Percentiles rank a stretch among this genome's conserved stretches.
These are phyloP conservation scores for Microcebus ravelobensis DNA, from an alignment of 2,113 vertebrate species.

Conservation along the genomic window DNA sequence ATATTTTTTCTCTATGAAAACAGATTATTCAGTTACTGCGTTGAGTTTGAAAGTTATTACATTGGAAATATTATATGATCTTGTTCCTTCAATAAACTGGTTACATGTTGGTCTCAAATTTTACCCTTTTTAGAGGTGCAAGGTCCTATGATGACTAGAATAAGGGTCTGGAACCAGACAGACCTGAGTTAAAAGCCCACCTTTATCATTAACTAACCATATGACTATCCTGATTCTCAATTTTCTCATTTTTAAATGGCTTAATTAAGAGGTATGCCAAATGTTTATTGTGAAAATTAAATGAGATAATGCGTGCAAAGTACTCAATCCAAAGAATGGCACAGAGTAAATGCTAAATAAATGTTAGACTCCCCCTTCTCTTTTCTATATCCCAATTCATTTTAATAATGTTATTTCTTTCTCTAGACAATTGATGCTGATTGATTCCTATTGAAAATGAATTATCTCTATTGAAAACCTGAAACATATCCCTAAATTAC, in stretches of 20 bases:
- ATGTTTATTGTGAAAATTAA: not conserved
- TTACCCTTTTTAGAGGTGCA: not conserved
- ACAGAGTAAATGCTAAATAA: not conserved
- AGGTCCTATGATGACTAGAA: accelerated
- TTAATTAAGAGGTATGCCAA: not conserved
- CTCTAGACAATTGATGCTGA: slow-evolving; percentile 13
- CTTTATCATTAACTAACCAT: not conserved
- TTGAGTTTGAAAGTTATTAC: not conserved
- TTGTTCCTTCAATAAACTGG: not conserved
- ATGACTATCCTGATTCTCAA: not conserved
- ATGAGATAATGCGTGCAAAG: not conserved
- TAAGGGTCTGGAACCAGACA: not conserved
- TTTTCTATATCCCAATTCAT: not conserved
- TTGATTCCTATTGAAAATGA: slow-evolving; percentile 13
- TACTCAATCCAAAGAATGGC: not conserved
- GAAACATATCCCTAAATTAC: not conserved
- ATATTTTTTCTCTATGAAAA: not conserved
- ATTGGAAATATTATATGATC: not conserved
- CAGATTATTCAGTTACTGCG: not conserved
- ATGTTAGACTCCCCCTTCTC: not conserved
- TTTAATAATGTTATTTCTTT: not conserved
- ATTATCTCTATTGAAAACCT: not conserved
- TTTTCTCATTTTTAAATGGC: not conserved
- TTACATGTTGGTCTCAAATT: not conserved
- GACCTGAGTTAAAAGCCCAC: not conserved